Percentiles rank a stretch among this genome's conserved stretches.
phyloP scores from a whole-genome alignment of 2,797 vertebrate species.

The Crax fasciolata region DNA sequence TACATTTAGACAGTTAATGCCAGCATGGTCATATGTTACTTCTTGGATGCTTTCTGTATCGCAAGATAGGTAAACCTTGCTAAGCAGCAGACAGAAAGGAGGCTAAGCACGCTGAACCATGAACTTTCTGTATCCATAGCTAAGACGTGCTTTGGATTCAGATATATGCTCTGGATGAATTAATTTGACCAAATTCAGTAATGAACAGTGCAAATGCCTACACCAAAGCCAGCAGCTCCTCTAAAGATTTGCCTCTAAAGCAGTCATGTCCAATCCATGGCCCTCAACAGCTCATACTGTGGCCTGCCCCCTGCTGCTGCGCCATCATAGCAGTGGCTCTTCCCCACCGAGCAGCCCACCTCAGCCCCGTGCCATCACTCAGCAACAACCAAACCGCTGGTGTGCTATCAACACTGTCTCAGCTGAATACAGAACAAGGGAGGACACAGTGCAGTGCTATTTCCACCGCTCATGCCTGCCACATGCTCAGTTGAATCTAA shows the following conservation, averaged over 20 bases:
- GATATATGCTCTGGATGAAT: not conserved
- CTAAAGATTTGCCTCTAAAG: not conserved
- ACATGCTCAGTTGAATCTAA: too few species aligned
- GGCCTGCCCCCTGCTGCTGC: not conserved
- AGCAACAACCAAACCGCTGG: too few species aligned
- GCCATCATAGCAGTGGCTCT: not conserved
- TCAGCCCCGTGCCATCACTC: not conserved
- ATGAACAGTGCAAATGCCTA: rapidly evolving
- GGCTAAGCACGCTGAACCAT: not conserved
- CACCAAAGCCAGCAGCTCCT: not conserved
- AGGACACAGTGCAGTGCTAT: too few species aligned
- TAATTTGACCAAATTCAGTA: not conserved
- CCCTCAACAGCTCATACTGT: too few species aligned
- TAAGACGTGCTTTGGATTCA: not conserved
- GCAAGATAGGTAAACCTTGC: not conserved
- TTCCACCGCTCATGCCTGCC: too few species aligned
- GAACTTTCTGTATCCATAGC: not conserved
- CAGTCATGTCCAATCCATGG: not conserved
- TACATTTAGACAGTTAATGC: not conserved
- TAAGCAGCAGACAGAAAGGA: not conserved
- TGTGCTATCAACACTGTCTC: too few species aligned
- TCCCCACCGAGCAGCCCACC: not conserved
- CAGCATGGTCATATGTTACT: not conserved
- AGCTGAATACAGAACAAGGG: too few species aligned
- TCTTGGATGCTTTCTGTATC: not conserved